These are phyloP conservation scores for Rhea americana DNA, from an alignment of 2,113 vertebrate species.

Conservation along the genomic window DNA sequence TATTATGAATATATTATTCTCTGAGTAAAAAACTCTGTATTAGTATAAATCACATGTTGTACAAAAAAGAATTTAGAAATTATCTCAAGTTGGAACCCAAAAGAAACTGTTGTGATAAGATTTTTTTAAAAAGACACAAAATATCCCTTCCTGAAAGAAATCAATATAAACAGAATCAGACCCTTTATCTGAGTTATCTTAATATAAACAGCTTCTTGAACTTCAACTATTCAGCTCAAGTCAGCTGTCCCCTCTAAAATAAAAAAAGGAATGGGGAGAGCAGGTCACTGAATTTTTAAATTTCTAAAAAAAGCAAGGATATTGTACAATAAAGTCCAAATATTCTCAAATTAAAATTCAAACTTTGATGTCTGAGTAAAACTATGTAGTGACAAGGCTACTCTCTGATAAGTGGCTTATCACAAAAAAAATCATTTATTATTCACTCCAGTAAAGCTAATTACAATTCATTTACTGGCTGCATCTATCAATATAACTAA, in stretches of 20 bases:
- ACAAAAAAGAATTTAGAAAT: background rate
- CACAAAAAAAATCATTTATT: background rate
- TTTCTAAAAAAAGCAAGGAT: background rate
- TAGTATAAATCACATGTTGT: accelerated
- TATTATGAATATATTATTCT: background rate
- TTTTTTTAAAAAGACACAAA: background rate
- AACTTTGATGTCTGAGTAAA: background rate
- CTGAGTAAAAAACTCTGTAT: background rate
- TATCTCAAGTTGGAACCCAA: background rate
- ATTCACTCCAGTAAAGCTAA: conserved; percentile 37
- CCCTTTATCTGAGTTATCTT: background rate
- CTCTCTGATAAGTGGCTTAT: background rate
- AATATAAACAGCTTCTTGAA: background rate
- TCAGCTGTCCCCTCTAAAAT: background rate
- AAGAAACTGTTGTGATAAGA: background rate
- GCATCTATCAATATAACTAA: background rate
- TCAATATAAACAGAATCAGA: background rate
- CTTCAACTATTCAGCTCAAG: background rate
- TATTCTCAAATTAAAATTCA: background rate
- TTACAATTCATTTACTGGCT: conserved; percentile 29
- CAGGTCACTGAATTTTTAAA: background rate
- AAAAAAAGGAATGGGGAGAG: background rate
- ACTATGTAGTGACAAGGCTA: background rate
- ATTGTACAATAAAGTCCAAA: background rate
- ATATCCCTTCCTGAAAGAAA: background rate